A percentile compares a stretch with the other conserved stretches of the same genome.
phyloP scores from a whole-genome alignment of 2,113 vertebrate species.

The Phycodurus eques region DNA sequence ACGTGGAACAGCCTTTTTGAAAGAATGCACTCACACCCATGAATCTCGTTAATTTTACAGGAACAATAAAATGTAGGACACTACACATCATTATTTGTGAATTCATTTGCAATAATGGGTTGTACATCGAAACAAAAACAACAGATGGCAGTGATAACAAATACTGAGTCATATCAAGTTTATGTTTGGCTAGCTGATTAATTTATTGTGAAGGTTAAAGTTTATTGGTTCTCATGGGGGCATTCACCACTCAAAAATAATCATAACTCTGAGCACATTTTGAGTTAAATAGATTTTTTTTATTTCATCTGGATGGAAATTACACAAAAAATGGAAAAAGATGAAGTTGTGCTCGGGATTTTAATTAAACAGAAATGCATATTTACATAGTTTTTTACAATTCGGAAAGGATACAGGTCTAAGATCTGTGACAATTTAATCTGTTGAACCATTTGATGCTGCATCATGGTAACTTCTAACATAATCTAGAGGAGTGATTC shows the following conservation, averaged over 20 bases:
- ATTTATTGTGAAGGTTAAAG: background rate
- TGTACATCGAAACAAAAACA: background rate
- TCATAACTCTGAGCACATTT: background rate
- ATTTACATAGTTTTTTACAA: too few species aligned
- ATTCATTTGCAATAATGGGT: slow-evolving; percentile 2
- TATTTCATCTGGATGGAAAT: too few species aligned
- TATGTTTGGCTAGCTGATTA: background rate
- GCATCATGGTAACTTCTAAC: too few species aligned
- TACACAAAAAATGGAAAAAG: background rate
- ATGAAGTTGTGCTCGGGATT: background rate
- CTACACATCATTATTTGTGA: background rate
- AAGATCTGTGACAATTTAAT: too few species aligned
- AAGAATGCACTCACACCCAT: background rate
- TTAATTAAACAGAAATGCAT: background rate
- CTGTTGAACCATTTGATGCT: too few species aligned
- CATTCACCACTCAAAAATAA: background rate
- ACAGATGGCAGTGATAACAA: background rate
- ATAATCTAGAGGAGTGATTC: too few species aligned
- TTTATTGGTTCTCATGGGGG: background rate
- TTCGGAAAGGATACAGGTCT: too few species aligned
- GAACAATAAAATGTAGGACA: background rate
- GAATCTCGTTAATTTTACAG: slow-evolving; percentile 6
- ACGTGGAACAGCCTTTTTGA: background rate
- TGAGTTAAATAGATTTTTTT: background rate
- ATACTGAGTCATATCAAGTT: background rate